These are phyloP conservation scores for Calidris pugnax DNA, from an alignment of 2,113 vertebrate species.

Conservation along the genomic window DNA sequence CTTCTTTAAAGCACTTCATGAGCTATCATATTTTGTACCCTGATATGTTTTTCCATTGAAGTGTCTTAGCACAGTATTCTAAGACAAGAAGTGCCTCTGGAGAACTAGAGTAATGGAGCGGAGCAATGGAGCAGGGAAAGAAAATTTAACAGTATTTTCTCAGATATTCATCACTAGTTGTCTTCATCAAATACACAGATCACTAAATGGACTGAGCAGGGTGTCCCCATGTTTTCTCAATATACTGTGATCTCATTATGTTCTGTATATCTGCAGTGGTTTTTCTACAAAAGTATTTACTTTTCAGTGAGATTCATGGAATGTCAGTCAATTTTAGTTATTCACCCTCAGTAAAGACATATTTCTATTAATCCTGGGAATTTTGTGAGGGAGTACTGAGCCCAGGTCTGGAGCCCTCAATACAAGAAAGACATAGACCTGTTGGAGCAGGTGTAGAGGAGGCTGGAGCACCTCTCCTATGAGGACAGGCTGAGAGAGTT, in stretches of 20 bases:
- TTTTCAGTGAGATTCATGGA: background rate
- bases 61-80: background rate
- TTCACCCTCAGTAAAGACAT: background rate
- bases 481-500: background rate
- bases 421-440: background rate
- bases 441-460: background rate
- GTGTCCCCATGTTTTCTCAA: background rate
- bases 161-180: background rate
- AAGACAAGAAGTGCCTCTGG: background rate
- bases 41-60: background rate
- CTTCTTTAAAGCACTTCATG: background rate
- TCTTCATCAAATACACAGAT: background rate
- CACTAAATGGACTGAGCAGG: background rate
- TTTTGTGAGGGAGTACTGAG: background rate
- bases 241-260: background rate
- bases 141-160: background rate
- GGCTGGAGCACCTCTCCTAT: background rate
- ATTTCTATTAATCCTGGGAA: slow-evolving; percentile 22
- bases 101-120: background rate
- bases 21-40: background rate
- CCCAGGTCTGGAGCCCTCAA: background rate
- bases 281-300: background rate
- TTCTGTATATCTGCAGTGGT: background rate
- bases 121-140: background rate
- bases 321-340: background rate